Evolutionary conservation across 2,888 invertebrate species (phyloP).

Genomic region (Pollenia angustigena): DNA sequence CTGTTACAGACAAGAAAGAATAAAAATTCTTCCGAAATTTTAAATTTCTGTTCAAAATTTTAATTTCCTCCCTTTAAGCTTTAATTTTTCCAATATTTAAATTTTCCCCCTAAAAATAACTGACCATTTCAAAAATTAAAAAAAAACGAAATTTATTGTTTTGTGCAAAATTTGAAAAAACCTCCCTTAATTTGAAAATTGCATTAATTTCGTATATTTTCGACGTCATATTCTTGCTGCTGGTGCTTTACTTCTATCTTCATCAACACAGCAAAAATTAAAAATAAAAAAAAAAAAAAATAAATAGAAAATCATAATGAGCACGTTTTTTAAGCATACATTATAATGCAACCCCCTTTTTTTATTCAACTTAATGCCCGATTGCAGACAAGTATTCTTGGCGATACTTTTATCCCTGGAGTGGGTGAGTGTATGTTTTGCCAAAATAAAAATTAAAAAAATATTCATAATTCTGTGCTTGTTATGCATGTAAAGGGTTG

Average conservation of each 20-base stretch:
- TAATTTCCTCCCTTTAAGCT: too few relatives aligned
- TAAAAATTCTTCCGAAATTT: too few relatives aligned
- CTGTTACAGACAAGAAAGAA: too few relatives aligned
- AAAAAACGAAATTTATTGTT: conserved; percentile 59
- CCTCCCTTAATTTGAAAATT: conserved; percentile 73
- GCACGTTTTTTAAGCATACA: conserved; percentile 73
- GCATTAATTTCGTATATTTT: conserved; percentile 68
- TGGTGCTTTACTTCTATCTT: conserved; percentile 69
- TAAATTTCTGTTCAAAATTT: too few relatives aligned
- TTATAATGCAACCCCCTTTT: conserved; percentile 61
- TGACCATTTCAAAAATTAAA: conserved; percentile 50
- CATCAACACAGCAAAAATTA: conserved; percentile 62
- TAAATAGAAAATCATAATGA: conserved; percentile 71
- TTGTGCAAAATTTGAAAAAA: conserved; percentile 67
- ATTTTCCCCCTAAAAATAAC: conserved; percentile 40
- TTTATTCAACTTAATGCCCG: conserved; percentile 28
- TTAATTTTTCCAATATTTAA: conserved; percentile 25
- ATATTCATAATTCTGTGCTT: conserved; percentile 68
- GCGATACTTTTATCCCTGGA: conserved; percentile 7
- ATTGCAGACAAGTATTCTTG: conserved; percentile 44
- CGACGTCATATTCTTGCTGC: conserved; percentile 32
- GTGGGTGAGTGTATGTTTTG: conserved; percentile 40
- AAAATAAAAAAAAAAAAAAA: conserved; percentile 41
- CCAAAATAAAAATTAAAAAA: conserved; percentile 34
- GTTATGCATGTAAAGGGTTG: conserved; percentile 68